Base-by-base conservation (phyloP, 2,113 vertebrate species). In the Phrynosoma platyrhinos region DNA sequence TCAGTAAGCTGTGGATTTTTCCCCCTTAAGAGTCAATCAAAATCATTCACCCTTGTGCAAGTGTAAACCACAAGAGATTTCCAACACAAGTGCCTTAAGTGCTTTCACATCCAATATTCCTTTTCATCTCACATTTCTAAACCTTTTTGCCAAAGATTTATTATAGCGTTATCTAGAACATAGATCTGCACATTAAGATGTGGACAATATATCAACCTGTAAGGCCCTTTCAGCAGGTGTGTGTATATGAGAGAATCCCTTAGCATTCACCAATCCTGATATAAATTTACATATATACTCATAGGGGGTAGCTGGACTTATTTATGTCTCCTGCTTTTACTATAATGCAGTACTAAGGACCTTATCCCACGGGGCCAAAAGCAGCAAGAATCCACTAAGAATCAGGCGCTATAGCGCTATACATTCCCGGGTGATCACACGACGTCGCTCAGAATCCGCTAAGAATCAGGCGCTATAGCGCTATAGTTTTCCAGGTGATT, bases 1-100 rank as follows among this genome's bases (percentile, higher is more conserved):
- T 55, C 87, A 91, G 76, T 93, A 89, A 72, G 76, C 30, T 81
- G 85, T 2, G 30, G 66, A 89, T 36, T 76, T 8, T 66, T 9
- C 12, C 12, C 30, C n/a, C 25, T 89, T 84, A 74, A 62, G 0
- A 83, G 64, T 78, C 66, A 82, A 0, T 0, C 86, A 91, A 89
- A 94, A 55, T 62, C 86, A 90, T 30, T 14, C 18, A 91, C 53
- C 21, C 71, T 87, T 76, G 74, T 82, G 23, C 27, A 88, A 90
- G 10, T 25, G 66, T 75, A 79, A 89, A 94, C 89, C 32, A 91
- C 90, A 82, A 3, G 81, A 90, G n/a, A 14, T 69, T 4, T 47
- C 6, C 87, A 42, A 83, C 52, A 42, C 42, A 1, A 89, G 85
- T 58, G 7, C 53, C 62, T 74, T 23, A n/a, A 88, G 23, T 69